Conservation (phyloP, 2,888 invertebrate genomes). For the Spatulosminthurus flaviceps region DNA sequence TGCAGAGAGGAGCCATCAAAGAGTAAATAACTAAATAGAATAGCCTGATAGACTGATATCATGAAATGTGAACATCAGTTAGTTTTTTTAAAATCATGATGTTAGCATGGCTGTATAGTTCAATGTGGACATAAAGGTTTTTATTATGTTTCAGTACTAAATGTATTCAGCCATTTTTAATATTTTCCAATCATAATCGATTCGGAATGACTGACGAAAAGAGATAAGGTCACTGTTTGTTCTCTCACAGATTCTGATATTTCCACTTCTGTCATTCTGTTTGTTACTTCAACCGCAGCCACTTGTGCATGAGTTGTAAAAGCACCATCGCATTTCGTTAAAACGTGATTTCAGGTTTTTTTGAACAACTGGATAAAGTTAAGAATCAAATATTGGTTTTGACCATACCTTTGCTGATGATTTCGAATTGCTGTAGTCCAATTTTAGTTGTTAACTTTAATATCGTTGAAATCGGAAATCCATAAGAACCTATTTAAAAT, state of each 20-base stretch:
- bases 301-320: no score
- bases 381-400: no score
- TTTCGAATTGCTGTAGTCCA: no score
- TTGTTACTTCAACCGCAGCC: background rate
- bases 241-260: background rate
- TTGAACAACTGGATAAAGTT: no score
- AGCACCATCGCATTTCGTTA: no score
- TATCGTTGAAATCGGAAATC: no score
- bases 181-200: conserved; percentile 12
- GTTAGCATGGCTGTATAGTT: background rate
- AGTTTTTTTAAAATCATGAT: background rate
- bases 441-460: no score
- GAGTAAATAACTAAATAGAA: background rate
- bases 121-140: background rate
- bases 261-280: background rate
- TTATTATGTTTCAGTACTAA: background rate
- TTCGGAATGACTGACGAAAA: background rate
- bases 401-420: no score
- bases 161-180: background rate
- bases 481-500: no score
- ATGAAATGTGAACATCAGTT: background rate
- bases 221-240: conserved; percentile 1
- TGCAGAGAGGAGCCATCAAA: background rate
- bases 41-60: background rate
- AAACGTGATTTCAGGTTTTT: no score